Evolutionary conservation across 2,888 invertebrate species (phyloP).

Genomic region (Yponomeuta malinellus): DNA sequence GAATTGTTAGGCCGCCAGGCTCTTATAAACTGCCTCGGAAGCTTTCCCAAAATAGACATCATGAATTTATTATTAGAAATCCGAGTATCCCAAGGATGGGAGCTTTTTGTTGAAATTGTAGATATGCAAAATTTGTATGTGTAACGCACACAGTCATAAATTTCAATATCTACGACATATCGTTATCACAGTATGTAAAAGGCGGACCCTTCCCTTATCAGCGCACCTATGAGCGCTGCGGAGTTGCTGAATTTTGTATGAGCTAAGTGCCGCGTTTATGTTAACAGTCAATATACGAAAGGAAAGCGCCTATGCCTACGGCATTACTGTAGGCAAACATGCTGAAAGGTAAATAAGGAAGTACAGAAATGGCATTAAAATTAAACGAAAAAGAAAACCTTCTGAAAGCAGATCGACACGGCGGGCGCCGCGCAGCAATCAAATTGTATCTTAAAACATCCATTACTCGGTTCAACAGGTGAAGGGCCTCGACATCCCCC

Average conservation of each 20-base stretch:
- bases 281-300: slow-evolving; percentile 1
- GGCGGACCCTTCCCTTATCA: background rate
- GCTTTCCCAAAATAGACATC: too few species aligned
- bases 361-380: background rate
- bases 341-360: background rate
- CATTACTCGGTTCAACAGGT: slow-evolving; percentile 40
- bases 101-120: too few species aligned
- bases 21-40: too few species aligned
- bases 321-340: background rate
- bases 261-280: background rate
- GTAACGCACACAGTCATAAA: background rate
- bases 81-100: too few species aligned
- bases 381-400: background rate
- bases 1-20: too few species aligned
- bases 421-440: background rate
- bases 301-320: background rate
- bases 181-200: background rate
- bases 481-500: slow-evolving; percentile 64
- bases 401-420: background rate
- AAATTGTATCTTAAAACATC: slow-evolving; percentile 1
- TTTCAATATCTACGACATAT: background rate
- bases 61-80: too few species aligned
- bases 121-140: background rate
- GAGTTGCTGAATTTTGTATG: background rate
- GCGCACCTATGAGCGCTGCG: background rate